Percentiles rank a stretch among this genome's conserved stretches.
Conservation (phyloP, 2,797 vertebrate species). For the Alfaro cultratus region DNA sequence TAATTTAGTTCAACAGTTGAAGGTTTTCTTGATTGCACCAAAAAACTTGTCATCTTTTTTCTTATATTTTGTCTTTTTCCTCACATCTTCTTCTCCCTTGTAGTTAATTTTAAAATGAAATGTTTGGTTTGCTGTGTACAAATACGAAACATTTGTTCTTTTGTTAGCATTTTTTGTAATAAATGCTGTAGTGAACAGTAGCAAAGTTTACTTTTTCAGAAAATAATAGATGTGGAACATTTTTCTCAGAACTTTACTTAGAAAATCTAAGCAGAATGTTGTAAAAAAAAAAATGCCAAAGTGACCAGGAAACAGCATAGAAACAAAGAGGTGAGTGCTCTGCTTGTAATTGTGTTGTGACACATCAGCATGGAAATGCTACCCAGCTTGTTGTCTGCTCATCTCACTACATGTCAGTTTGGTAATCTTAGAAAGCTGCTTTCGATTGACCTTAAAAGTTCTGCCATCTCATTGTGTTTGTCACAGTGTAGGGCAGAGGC, state of each 20-base stretch:
- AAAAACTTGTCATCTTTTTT: neutral
- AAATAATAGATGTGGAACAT: neutral
- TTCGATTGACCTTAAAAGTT: neutral
- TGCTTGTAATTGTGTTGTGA: neutral
- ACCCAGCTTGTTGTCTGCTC: neutral
- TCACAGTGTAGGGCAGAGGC: neutral
- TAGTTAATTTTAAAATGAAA: neutral
- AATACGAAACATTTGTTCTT: neutral
- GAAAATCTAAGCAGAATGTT: neutral
- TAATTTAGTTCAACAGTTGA: neutral
- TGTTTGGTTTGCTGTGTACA: neutral
- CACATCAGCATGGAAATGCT: neutral
- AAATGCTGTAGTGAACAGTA: neutral
- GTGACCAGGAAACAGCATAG: neutral
- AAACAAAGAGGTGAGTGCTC: neutral
- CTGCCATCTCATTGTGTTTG: slow-evolving; percentile 1
- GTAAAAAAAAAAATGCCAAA: neutral
- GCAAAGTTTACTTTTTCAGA: neutral
- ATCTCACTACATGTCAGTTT: neutral
- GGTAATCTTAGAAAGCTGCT: neutral
- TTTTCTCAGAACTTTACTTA: neutral
- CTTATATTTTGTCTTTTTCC: neutral
- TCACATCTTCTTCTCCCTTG: neutral
- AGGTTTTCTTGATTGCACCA: neutral
- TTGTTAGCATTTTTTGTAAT: neutral